Base-by-base conservation (phyloP, 2,888 invertebrate species). In the Aleiodes testaceus region DNA sequence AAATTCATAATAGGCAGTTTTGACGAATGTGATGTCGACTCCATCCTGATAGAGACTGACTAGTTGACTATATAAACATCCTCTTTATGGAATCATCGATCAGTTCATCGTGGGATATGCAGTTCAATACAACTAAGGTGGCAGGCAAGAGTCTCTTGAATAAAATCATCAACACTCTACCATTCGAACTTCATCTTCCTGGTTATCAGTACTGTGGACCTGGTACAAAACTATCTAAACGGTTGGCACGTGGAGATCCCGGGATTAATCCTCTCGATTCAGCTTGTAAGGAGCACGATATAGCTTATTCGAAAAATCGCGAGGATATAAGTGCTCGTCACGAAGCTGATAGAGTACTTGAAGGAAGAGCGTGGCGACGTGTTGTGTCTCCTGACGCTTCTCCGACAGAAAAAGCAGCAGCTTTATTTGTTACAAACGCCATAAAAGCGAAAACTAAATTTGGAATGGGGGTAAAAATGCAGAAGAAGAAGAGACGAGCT, bases 371-470 rank as follows among this genome's bases (percentile, higher is more conserved):
- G 36, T 79, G 74, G 79, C 36, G 81, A 53, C 73, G 82, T 42
- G 75, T 82, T 20, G 72, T 73, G 20, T 74, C 83, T 1, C 75
- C 72, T 74, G 81, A 85, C 76, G 74, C 82, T 6, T 77, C 69
- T 36, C 16, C 81, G 36, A 80, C 81, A 6, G 84, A 86, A 80
- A 81, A 80, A 76, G 72, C 80, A 36, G 79, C 80, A 12, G 77
- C 82, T n/a, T 80, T 74, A 73, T 64, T 77, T 47, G 81, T 84
- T 30, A 74, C 80, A 1, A 79, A 79, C 18, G 63, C 68, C 4
- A 86, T 86, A 82, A 85, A 82, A 72, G 75, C 75, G 4, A 84
- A 85, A 81, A 66, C n/a, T n/a, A n/a, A n/a, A n/a, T n/a, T n/a
- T n/a, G n/a, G n/a, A n/a, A n/a, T n/a, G n/a, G n/a, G n/a, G n/a